These are phyloP conservation scores for Tuberolachnus salignus DNA, from an alignment of 2,888 invertebrate genomes.

Conservation along the genomic window DNA sequence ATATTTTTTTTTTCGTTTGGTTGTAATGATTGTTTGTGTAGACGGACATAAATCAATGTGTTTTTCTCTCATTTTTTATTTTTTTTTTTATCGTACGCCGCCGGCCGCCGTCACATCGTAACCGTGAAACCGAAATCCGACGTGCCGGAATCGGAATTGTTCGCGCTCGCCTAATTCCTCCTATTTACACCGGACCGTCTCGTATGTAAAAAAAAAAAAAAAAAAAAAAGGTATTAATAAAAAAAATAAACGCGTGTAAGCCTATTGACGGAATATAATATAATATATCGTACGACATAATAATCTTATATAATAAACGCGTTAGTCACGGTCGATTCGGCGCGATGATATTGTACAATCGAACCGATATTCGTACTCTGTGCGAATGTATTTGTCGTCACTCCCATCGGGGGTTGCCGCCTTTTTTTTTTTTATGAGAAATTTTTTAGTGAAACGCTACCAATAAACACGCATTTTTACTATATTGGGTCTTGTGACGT, in stretches of 20 bases:
- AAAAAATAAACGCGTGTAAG: background rate
- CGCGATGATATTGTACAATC: slow-evolving; percentile 1
- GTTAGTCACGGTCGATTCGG: slow-evolving; percentile 43
- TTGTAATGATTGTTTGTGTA: no score
- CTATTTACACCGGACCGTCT: background rate
- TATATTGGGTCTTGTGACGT: no score
- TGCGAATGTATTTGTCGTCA: background rate
- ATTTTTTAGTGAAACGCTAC: no score
- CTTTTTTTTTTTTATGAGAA: no score
- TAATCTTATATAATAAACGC: slow-evolving; percentile 34
- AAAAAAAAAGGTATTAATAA: background rate
- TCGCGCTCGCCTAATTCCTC: no score
- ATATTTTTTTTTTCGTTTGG: no score
- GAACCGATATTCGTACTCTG: background rate
- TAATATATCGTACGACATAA: background rate
- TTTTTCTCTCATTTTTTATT: no score
- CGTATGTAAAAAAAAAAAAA: background rate
- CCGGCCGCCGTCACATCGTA: no score
- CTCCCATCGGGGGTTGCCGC: background rate
- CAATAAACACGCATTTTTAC: no score
- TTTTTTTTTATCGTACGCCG: no score
- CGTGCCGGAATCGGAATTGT: slow-evolving; percentile 15
- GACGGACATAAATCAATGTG: no score
- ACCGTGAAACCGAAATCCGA: slow-evolving; percentile 38
- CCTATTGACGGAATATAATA: slow-evolving; percentile 18